These are phyloP conservation scores for Gobionotothen gibberifrons DNA, from an alignment of 2,797 vertebrate species.

Conservation along the genomic window DNA sequence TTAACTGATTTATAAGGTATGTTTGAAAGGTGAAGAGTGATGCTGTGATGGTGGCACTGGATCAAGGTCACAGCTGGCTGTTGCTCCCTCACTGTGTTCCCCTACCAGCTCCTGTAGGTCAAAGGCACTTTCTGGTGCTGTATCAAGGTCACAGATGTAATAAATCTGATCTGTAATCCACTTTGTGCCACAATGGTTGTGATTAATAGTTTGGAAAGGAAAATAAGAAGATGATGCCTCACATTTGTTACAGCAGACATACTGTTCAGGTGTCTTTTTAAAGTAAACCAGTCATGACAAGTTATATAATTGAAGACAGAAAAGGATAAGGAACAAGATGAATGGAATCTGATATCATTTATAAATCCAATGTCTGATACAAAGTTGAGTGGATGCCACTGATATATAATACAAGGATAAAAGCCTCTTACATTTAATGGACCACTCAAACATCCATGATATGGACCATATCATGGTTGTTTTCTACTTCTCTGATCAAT, in stretches of 20 bases:
- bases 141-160: slow-evolving; percentile 12
- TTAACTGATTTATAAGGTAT: slow-evolving; percentile 26
- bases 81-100: slow-evolving; percentile 1
- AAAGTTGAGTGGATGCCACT: no score
- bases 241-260: neutral
- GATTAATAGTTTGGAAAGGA: neutral
- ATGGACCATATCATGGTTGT: no score
- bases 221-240: neutral
- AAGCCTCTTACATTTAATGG: no score
- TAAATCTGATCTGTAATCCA: slow-evolving; percentile 7
- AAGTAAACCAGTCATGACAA: neutral
- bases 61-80: slow-evolving; percentile 42
- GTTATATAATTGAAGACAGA: neutral
- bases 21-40: slow-evolving; percentile 24
- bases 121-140: neutral
- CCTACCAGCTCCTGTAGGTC: neutral
- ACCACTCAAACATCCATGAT: no score
- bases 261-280: neutral
- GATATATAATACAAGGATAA: no score
- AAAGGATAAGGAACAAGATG: neutral
- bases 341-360: no score
- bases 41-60: slow-evolving; percentile 7
- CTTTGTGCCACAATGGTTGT: neutral
- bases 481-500: no score
- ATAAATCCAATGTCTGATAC: no score